Evolutionary conservation across 2,888 invertebrate genomes (phyloP).

Genomic region (Andrena dorsata): DNA sequence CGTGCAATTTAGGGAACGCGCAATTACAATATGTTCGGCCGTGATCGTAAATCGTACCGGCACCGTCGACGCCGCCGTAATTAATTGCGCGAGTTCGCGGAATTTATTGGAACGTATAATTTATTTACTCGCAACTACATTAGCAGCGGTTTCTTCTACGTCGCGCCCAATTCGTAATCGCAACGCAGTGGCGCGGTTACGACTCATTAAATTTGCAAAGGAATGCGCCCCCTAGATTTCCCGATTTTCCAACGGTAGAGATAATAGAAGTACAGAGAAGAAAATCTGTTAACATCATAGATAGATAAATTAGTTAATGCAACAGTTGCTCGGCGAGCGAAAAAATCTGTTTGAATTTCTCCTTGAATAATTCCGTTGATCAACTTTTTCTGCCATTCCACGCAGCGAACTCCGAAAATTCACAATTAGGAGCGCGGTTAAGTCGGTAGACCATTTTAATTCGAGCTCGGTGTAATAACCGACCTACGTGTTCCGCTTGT

Average conservation of each 20-base stretch:
- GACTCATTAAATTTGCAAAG: background rate
- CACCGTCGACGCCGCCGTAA: slow-evolving; percentile 47
- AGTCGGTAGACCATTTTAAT: background rate
- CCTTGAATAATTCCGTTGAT: no score
- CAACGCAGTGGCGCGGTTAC: background rate
- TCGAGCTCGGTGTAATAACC: background rate
- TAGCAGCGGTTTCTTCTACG: slow-evolving; percentile 40
- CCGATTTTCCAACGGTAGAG: no score
- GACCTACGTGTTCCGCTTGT: slow-evolving; percentile 1
- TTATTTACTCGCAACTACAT: slow-evolving; percentile 52
- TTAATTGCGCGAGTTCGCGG: slow-evolving; percentile 56
- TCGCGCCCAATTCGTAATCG: background rate
- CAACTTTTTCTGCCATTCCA: background rate
- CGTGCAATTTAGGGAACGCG: slow-evolving; percentile 34
- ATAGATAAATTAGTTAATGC: no score
- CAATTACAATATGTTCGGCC: slow-evolving; percentile 56
- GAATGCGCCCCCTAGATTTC: no score
- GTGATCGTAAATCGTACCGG: slow-evolving; percentile 57
- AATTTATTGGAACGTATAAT: slow-evolving; percentile 67
- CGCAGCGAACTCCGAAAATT: background rate
- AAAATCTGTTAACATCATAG: no score
- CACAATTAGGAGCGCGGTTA: background rate
- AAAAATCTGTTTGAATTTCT: no score
- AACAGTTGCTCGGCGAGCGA: no score
- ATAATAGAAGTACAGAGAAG: no score